Evolutionary conservation across 2,888 invertebrate genomes (phyloP), one percentile per base, ranked within the genome.

Genomic region (Myathropa florea): DNA sequence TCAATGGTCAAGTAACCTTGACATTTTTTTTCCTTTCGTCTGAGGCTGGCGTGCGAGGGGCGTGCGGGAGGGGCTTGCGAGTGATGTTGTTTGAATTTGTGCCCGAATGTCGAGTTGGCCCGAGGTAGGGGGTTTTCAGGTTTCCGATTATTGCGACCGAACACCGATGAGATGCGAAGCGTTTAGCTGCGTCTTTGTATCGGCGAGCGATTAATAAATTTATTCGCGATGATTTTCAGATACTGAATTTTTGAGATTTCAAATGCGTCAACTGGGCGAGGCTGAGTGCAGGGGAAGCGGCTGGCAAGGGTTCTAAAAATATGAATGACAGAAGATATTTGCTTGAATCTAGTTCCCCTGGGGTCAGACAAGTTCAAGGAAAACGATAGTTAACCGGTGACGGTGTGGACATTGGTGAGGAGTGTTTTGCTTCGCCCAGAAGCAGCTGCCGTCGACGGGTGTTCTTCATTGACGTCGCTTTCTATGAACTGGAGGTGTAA

Each of bases 1-100:
- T 68, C 55, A 3, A 23, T n/a, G 61, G 57, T 73, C 46, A 57
- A 63, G 10, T 75, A 75, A 84, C 83, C 83, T 84, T 84, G 83
- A 84, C 79, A 84, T 79, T 84, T 84, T 83, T 83, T 64, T 64
- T 68, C 18, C 18, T 46, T 18, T 46, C 46, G 18, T 46, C 18
- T 18, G 46, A 6, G n/a, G 46, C 46, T 46, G 46, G n/a, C 18
- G 46, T 46, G 18, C 2, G 36, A 2, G n/a, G n/a, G n/a, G 14
- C 2, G n/a, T 0, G 10, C 7, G 30, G 1, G 30, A 30, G 30
- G 30, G 30, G 30, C 1, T 10, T 6, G 2, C 3, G 3, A 3
- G n/a, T 64, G 12, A 26, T 64, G 46, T 46, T 46, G 46, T 61
- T 55, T 28, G 36, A 60, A 67, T 76, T n/a, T 23, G 18, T 26